phyloP scores from a whole-genome alignment of 2,113 vertebrate species.

The Gallinago paraguaiae region DNA sequence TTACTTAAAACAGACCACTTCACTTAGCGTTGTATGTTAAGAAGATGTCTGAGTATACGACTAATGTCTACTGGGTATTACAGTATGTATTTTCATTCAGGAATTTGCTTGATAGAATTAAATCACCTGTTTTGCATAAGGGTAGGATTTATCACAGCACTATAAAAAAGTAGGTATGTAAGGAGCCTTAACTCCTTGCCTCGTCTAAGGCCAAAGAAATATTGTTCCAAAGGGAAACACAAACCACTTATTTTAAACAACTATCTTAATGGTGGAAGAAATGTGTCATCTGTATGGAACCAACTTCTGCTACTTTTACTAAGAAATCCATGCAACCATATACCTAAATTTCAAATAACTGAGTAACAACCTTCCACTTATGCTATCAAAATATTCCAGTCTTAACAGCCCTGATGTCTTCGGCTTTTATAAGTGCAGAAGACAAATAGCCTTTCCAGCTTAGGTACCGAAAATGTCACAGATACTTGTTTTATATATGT shows the following conservation, averaged over 20 bases:
- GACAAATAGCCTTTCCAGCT: background rate
- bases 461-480: background rate
- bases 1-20: background rate
- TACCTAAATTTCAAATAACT: background rate
- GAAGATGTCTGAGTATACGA: background rate
- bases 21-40: background rate
- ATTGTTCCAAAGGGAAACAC: background rate
- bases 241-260: background rate
- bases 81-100: background rate
- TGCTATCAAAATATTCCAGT: background rate
- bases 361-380: background rate
- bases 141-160: background rate
- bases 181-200: background rate
- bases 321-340: background rate
- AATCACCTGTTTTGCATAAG: background rate
- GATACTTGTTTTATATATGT: rapidly evolving
- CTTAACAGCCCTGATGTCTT: background rate
- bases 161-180: background rate
- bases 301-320: background rate
- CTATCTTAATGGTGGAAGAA: background rate
- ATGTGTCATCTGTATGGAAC: background rate
- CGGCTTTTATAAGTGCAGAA: background rate
- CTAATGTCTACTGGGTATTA: background rate
- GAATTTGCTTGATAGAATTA: background rate
- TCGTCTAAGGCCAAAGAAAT: background rate